Evolutionary conservation across 2,888 invertebrate species (phyloP).

Genomic region (Megastigmus dorsalis): DNA sequence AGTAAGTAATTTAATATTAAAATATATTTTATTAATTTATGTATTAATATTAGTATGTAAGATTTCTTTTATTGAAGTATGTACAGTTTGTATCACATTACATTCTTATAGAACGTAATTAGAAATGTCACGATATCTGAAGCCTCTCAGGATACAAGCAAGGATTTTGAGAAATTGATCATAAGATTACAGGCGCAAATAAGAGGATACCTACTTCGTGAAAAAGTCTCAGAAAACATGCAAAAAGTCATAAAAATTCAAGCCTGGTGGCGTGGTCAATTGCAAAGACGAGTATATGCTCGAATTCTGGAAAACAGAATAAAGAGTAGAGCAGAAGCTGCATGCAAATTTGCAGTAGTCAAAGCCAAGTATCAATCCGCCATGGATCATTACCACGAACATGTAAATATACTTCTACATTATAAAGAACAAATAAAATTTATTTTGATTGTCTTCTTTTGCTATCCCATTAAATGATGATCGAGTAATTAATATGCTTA

Average conservation of each 20-base stretch:
- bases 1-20: slow-evolving; percentile 55
- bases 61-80: too few species aligned
- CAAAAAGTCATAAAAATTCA: slow-evolving; percentile 76
- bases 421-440: too few species aligned
- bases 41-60: slow-evolving; percentile 19
- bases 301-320: slow-evolving; percentile 72
- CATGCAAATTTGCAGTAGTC: slow-evolving; percentile 71
- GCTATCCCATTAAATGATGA: background rate
- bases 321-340: slow-evolving; percentile 75
- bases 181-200: slow-evolving; percentile 78
- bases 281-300: slow-evolving; percentile 75
- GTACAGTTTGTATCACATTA: too few species aligned
- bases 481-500: background rate
- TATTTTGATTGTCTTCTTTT: background rate
- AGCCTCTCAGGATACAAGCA: slow-evolving; percentile 8
- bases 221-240: slow-evolving; percentile 74
- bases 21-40: background rate
- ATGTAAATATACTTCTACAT: slow-evolving; percentile 70
- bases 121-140: slow-evolving; percentile 31
- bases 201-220: slow-evolving; percentile 79
- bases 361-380: slow-evolving; percentile 69
- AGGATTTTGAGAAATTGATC: slow-evolving; percentile 66
- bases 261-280: slow-evolving; percentile 79
- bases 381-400: slow-evolving; percentile 76
- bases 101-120: slow-evolving; percentile 29